Percentiles rank a stretch among this genome's conserved stretches.
Conservation (phyloP, 2,888 invertebrate species). For the Hyalella azteca region DNA sequence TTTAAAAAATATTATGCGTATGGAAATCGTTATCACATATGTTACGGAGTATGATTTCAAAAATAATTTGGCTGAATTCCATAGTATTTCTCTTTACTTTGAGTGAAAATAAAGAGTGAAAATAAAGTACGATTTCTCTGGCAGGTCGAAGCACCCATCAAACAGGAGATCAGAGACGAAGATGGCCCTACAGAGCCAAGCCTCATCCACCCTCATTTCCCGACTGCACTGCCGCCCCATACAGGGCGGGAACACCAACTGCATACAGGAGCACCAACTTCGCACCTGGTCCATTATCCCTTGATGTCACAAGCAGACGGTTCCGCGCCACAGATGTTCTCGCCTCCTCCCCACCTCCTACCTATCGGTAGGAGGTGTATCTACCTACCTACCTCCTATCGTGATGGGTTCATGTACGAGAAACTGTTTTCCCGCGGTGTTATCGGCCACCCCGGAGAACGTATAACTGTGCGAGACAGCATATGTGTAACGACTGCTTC, state of each 20-base stretch:
- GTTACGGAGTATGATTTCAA: no score
- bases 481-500: not conserved
- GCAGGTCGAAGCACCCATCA: not conserved
- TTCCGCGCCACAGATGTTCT: not conserved
- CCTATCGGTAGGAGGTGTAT: not conserved
- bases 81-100: no score
- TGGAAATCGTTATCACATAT: no score
- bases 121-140: no score
- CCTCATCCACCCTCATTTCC: not conserved
- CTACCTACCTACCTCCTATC: not conserved
- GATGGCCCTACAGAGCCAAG: not conserved
- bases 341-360: not conserved
- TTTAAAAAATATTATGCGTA: no score
- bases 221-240: not conserved
- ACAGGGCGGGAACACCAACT: not conserved
- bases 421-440: not conserved
- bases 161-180: conserved; percentile 11
- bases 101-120: no score
- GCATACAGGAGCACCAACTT: not conserved
- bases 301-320: not conserved
- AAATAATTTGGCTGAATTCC: no score
- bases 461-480: no score
- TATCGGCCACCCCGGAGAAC: not conserved
- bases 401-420: not conserved
- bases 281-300: not conserved